A percentile compares a stretch with the other conserved stretches of the same genome.
Conservation (phyloP, 2,888 invertebrate genomes). For the Pristionchus fissidentatus region DNA sequence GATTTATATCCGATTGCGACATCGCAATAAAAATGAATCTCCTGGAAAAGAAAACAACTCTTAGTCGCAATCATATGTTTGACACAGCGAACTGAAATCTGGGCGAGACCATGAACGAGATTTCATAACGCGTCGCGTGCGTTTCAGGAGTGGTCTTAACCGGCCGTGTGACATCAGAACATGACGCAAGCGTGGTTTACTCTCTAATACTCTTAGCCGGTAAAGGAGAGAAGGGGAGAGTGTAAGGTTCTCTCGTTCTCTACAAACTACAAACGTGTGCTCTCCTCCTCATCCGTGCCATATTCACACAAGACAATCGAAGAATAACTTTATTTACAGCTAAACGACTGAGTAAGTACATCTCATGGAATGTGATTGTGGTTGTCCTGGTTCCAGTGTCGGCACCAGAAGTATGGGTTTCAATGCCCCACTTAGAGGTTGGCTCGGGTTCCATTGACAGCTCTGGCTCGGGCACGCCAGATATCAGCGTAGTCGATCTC, state of each 20-base stretch:
- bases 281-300: not conserved
- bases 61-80: too few species aligned
- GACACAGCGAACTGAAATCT: not conserved
- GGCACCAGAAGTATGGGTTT: not conserved
- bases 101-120: not conserved
- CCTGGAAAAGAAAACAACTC: too few species aligned
- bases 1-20: too few species aligned
- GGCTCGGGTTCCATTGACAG: slow-evolving; percentile 40
- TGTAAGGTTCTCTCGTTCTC: slow-evolving; percentile 11
- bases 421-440: not conserved
- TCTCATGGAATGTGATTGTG: not conserved
- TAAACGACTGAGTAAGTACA: not conserved
- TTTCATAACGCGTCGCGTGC: too few species aligned
- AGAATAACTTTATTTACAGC: slow-evolving; percentile 31
- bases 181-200: not conserved
- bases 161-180: not conserved
- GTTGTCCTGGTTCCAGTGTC: not conserved
- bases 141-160: not conserved
- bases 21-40: too few species aligned
- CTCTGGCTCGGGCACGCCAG: slow-evolving; percentile 20
- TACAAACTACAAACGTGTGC: slow-evolving; percentile 15
- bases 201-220: not conserved
- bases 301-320: not conserved
- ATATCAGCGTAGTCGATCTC: slow-evolving; percentile 45
- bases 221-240: not conserved